These are phyloP conservation scores for Melangyna quadrimaculata DNA, from an alignment of 2,888 invertebrate genomes.

Conservation along the genomic window DNA sequence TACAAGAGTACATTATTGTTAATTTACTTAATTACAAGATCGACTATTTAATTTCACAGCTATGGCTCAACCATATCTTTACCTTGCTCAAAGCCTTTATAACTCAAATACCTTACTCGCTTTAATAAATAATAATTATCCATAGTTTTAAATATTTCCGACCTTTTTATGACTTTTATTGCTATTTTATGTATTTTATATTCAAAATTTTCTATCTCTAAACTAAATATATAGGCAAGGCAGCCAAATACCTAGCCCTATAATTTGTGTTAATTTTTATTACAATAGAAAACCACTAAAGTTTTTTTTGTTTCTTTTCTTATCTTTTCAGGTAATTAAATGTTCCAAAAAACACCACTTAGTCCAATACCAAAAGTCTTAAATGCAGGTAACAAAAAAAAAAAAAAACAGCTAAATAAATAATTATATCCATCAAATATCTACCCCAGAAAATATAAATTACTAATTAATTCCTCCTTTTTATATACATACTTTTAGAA, in stretches of 20 bases:
- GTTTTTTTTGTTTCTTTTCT: conserved; percentile 2
- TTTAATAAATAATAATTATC: not conserved
- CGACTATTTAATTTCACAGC: not conserved
- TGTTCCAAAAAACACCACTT: conserved; percentile 41
- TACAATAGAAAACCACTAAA: conserved; percentile 39
- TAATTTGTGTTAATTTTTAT: conserved; percentile 52
- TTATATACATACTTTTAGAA: not conserved
- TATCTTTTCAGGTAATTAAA: conserved; percentile 69
- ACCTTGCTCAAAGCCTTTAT: not conserved
- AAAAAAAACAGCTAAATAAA: not conserved
- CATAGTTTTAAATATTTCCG: conserved; percentile 26
- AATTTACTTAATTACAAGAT: not conserved
- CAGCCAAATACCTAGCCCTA: not conserved
- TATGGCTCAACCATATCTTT: not conserved
- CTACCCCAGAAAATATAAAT: conserved; percentile 46
- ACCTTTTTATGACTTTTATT: conserved; percentile 31
- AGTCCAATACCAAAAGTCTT: conserved; percentile 1
- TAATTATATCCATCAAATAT: conserved; percentile 33
- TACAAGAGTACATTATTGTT: not conserved
- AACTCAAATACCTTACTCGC: not conserved
- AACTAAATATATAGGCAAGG: conserved; percentile 5
- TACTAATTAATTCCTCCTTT: conserved; percentile 50
- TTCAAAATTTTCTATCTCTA: not conserved
- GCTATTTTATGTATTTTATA: conserved; percentile 14
- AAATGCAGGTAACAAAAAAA: conserved; percentile 52